phyloP scores from a whole-genome alignment of 2,113 vertebrate species.

The Mormyrus lacerda region DNA sequence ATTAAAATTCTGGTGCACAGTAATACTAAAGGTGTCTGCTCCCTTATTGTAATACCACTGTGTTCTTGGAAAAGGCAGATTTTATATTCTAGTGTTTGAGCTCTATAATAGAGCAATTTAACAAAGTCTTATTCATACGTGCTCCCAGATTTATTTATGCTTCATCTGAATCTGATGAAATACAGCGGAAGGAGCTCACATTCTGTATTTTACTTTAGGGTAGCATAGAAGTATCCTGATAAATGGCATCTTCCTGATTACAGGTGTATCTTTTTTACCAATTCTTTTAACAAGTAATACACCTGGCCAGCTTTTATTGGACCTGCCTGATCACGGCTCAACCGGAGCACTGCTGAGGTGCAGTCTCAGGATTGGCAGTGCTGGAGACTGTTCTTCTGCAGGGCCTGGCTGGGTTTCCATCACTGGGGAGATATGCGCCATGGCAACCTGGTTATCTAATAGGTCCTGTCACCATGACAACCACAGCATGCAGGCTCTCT shows the following conservation, averaged over 20 bases:
- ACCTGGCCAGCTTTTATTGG: neutral
- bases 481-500: constrained; percentile 61
- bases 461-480: constrained; percentile 56
- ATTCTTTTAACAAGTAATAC: neutral
- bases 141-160: neutral
- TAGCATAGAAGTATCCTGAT: neutral
- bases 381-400: constrained; percentile 26
- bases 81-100: neutral
- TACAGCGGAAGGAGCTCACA: neutral
- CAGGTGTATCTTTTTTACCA: neutral
- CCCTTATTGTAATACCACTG: neutral
- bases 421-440: constrained; percentile 60
- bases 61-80: neutral
- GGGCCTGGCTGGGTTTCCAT: constrained; percentile 63
- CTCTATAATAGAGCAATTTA: neutral
- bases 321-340: constrained; percentile 5
- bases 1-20: neutral
- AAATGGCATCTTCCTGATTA: neutral
- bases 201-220: neutral
- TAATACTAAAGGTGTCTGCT: neutral
- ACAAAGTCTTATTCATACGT: neutral
- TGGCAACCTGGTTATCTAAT: constrained; percentile 69
- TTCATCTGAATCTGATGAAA: neutral
- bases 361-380: constrained; percentile 19
- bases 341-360: constrained; percentile 14